A percentile compares a stretch with the other conserved stretches of the same genome.
Evolutionary conservation across 2,797 vertebrate genomes (phyloP).

Genomic region (Uromys caudimaculatus): DNA sequence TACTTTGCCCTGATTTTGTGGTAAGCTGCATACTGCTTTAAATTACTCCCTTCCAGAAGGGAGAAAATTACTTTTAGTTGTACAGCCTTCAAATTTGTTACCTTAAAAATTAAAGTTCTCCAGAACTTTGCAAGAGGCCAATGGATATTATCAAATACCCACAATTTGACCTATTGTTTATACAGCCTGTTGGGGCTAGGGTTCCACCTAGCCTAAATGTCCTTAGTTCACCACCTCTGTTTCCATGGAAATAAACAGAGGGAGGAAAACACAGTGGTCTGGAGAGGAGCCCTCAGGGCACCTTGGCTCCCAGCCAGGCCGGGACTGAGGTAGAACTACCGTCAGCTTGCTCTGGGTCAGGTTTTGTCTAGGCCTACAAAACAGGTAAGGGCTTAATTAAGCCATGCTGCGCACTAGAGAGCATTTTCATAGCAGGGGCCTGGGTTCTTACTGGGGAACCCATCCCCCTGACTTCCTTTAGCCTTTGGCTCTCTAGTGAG

Average conservation of each 20-base stretch:
- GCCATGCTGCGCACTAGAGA: background rate
- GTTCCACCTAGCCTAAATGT: background rate
- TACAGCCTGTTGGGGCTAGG: background rate
- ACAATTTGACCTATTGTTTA: slow-evolving; percentile 18
- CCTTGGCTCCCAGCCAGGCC: background rate
- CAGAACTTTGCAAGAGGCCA: slow-evolving; percentile 26
- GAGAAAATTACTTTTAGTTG: slow-evolving; percentile 45
- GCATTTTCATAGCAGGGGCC: background rate
- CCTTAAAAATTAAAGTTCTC: slow-evolving; percentile 44
- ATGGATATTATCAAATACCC: background rate
- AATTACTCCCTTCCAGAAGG: background rate
- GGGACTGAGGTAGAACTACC: background rate
- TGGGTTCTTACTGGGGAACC: background rate
- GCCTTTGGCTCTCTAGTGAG: slow-evolving; percentile 7
- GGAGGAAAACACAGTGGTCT: slow-evolving; percentile 41
- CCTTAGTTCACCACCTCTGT: background rate
- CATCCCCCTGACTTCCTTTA: background rate
- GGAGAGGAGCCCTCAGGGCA: background rate
- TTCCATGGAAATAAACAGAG: slow-evolving; percentile 63
- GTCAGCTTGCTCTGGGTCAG: slow-evolving; percentile 9
- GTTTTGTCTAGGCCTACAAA: background rate
- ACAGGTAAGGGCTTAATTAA: background rate
- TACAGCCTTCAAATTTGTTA: slow-evolving; percentile 15
- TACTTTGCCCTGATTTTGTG: background rate
- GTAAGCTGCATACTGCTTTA: background rate